Base-by-base conservation (phyloP, 2,888 invertebrate species). In the Oxyteleia sp. region DNA sequence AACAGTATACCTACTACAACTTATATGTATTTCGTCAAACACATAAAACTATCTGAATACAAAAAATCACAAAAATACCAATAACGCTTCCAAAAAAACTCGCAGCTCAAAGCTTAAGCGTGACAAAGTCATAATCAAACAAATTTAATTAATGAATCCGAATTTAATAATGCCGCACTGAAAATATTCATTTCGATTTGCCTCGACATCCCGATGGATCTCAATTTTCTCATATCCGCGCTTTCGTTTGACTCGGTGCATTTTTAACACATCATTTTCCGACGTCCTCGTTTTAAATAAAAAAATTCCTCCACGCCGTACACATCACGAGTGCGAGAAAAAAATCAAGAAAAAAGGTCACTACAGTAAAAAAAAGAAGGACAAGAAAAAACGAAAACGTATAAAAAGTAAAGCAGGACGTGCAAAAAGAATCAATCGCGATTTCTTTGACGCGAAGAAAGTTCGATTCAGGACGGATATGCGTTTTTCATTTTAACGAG, bases 401-500 rank as follows among this genome's bases (percentile, higher is more conserved):
- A 11, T 32, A 57, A 10, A 11, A 57, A 55, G 23, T 57, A 71
- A 57, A 49, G 43, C 35, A 35, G 64, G 4, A 41, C 13, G 45
- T 13, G 43, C 45, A 35, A 18, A 23, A 59, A 51, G n/a, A 51
- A 74, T 74, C 45, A 53, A 74, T 74, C 53, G 41, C 13, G 53
- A 68, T 68, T 15, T 53, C 41, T 74, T 74, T 53, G 41, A 61
- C 23, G 26, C 20, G 43, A 7, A 10, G 35, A 63, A 74, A 53
- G 43, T 63, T 63, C 63, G 38, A 61, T 53, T 15, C 32, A 26
- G 15, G 18, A 26, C 26, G 15, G 49, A 29, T 51, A 51, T 61
- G 38, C 61, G 71, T 38, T 61, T 71, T 71, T 71, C 59, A 61
- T 71, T 71, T 61, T 61, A 61, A 61, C 43, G 69, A 71, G 61